Base-by-base conservation (phyloP, 2,888 invertebrate genomes). In the Scrobipalpa atriplicella region DNA sequence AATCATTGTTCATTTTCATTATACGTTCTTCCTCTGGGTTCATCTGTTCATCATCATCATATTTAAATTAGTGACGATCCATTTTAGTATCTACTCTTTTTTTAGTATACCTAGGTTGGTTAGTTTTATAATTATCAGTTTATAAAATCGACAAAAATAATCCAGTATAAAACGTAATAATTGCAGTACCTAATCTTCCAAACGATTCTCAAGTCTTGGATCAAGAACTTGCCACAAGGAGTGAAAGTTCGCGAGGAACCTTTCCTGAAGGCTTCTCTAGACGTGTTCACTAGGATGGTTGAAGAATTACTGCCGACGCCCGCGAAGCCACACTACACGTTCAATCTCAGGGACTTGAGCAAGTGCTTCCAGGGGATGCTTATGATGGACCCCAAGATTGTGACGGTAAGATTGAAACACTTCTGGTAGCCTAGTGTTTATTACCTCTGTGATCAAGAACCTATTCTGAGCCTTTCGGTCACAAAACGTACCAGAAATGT, bases 251-350 rank as follows among this genome's bases (percentile, higher is more conserved):
- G 83, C 0, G 82, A 87, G 19, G 89, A 89, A 6, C 90, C 94
- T 0, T 89, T 96, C 71, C 93, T 97, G 0, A 88, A 93, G 43
- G 94, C 95, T 0, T 96, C 96, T 0, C 86, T 97, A 69, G 92
- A 94, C 1, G 94, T 97, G 10, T 97, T 96, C 86, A 90, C 88
- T 58, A 93, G 93, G 0, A 93, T 96, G 68, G 93, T 95, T 47
- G 89, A 91, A 8, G 96, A 96, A 75, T 90, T 98, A 66, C 89
- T 98, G 11, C 98, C 98, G 0, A 98, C 98, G 0, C 98, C 98
- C 0, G 94, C 96, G 21, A 98, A 98, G 83, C 97, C 97, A 0
- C 98, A 98, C 87, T 98, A 98, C 78, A 96, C 97, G 0, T 98
- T 98, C 86, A 98, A 98, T 87, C 84, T 98, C 74, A 90, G 98